phyloP scores from a whole-genome alignment of 2,888 invertebrate genomes.

The Hemicrepidius hirtus region DNA sequence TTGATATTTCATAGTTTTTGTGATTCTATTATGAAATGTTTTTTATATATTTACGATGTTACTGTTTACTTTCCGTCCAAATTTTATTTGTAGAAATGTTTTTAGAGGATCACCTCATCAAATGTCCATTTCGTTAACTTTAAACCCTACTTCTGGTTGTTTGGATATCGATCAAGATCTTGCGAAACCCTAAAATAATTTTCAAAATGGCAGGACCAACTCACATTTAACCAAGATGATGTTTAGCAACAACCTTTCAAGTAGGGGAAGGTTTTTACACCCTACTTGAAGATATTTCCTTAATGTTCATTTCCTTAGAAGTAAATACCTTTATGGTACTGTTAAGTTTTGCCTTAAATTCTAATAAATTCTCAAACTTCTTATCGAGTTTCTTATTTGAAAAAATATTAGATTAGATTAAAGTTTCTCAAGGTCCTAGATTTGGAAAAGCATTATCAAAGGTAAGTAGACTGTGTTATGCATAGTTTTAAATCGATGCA shows the following conservation, averaged over 20 bases:
- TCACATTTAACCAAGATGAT: background rate
- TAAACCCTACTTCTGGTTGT: background rate
- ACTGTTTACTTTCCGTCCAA: conserved; percentile 34
- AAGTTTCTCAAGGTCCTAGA: no score
- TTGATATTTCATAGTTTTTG: conserved; percentile 37
- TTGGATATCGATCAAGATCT: conserved; percentile 4
- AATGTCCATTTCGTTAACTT: conserved; percentile 13
- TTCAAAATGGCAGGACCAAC: conserved; percentile 9
- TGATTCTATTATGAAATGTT: conserved; percentile 21
- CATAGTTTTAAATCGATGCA: no score
- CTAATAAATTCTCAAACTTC: conserved; percentile 18
- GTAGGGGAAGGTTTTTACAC: no score
- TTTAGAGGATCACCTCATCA: conserved; percentile 3
- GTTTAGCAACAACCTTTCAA: background rate
- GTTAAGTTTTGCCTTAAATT: conserved; percentile 20
- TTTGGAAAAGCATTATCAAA: background rate
- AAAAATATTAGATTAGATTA: no score
- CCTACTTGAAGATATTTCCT: background rate
- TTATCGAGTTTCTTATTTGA: background rate
- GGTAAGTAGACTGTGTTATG: background rate
- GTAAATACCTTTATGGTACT: conserved; percentile 1
- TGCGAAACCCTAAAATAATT: background rate
- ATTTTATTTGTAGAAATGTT: conserved; percentile 16
- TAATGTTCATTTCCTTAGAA: conserved; percentile 8
- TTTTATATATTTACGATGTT: conserved; percentile 25